A percentile compares a stretch with the other conserved stretches of the same genome.
Evolutionary conservation across 2,113 vertebrate species (phyloP).

Genomic region (Chloropsis cyanopogon): DNA sequence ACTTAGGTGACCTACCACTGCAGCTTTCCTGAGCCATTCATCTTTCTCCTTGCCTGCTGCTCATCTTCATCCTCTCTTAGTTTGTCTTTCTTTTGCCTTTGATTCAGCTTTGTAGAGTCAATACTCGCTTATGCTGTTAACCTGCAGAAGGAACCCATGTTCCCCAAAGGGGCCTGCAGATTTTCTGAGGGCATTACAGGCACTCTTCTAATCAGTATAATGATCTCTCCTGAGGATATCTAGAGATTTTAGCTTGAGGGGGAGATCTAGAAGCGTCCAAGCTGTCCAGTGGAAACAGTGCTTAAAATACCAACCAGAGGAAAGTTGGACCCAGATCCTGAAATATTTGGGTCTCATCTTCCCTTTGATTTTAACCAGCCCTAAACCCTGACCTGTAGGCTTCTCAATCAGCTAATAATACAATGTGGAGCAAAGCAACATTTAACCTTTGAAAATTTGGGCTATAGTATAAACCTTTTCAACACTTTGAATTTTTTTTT

Average conservation of each 20-base stretch:
- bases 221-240: neutral
- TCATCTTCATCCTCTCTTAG: neutral
- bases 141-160: neutral
- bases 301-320: neutral
- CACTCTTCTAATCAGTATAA: neutral
- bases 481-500: constrained; percentile 40
- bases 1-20: neutral
- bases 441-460: constrained; percentile 54
- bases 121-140: neutral
- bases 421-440: constrained; percentile 10
- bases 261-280: neutral
- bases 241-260: neutral
- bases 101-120: neutral
- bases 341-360: neutral
- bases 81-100: neutral
- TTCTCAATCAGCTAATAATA: constrained; percentile 37
- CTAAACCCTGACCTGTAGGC: constrained; percentile 38
- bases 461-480: constrained; percentile 54
- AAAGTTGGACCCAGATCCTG: neutral
- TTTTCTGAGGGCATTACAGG: neutral
- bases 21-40: neutral
- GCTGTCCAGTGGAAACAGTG: neutral
- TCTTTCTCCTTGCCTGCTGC: neutral
- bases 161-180: neutral
- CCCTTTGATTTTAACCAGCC: constrained; percentile 9